Base-by-base conservation (phyloP, 1,140 invertebrate species). In the Campoletis sonorensis region DNA sequence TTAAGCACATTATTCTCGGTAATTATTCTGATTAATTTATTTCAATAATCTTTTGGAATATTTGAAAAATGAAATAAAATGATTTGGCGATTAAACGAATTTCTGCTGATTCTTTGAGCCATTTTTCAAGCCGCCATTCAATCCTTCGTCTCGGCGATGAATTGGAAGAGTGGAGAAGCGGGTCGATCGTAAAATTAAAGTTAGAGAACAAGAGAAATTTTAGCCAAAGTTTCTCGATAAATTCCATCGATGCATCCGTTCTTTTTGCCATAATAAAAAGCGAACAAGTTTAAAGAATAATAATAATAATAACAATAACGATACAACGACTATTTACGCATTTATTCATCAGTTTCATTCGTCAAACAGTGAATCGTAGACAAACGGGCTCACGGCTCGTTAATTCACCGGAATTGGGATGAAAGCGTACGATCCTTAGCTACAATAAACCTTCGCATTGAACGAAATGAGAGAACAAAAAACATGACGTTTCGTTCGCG, bases 301-400 rank as follows among this genome's bases (percentile, higher is more conserved):
- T n/a, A 61, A 45, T 40, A 45, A n/a, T n/a, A 23, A 40, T 33
- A 33, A 33, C 2, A 33, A 33, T 33, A 33, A 33, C 30, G 7
- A 21, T 51, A 51, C 51, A 75, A 54, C 8, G 8, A 26, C 11
- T 26, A 40, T 27, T 13, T 64, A 64, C 45, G 23, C 26, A 10
- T 37, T 16, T 77, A 58, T 49, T 61, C 51, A n/a, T 45, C 5
- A 4, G 51, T 18, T 51, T 7, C 72, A 30, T 30, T 16, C 40
- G 72, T 75, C 45, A 30, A 61, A 77, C 3, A 61, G 27, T 75
- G 23, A 61, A 27, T 54, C 72, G 33, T 27, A 16, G 13, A n/a
- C 30, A 54, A 64, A 77, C 75, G 61, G 61, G 27, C 79, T 83
- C 81, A 58, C 70, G 79, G 33, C 67, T 83, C 79, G 79, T 83